These are phyloP conservation scores for Laticauda colubrina DNA, from an alignment of 2,113 vertebrate genomes.

Conservation along the genomic window DNA sequence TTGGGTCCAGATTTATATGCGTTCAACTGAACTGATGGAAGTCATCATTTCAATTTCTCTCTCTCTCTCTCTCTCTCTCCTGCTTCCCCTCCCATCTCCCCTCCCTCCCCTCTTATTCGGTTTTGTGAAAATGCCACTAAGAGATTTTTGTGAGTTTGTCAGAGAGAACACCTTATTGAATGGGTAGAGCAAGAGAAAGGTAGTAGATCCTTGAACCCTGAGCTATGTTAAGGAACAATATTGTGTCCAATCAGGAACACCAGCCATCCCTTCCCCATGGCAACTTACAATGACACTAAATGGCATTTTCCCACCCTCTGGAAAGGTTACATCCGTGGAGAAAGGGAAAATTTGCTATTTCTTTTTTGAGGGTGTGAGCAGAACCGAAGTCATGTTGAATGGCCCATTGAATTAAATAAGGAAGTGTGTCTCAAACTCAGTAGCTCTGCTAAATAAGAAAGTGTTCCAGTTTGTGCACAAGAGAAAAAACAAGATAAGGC, in stretches of 20 bases:
- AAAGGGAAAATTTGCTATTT: background rate
- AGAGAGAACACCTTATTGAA: background rate
- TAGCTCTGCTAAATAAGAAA: too few relatives aligned
- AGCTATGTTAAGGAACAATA: background rate
- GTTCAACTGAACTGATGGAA: background rate
- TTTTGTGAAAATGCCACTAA: background rate
- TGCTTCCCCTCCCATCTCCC: too few relatives aligned
- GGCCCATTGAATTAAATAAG: too few relatives aligned
- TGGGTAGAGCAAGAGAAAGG: background rate
- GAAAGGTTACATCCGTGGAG: background rate
- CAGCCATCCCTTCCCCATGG: background rate
- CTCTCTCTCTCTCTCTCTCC: too few relatives aligned
- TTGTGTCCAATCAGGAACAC: background rate
- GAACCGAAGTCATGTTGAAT: too few relatives aligned
- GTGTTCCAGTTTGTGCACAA: too few relatives aligned
- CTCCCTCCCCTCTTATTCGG: background rate
- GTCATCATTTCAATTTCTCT: background rate
- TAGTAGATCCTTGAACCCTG: background rate
- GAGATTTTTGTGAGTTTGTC: background rate
- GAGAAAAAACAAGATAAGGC: too few relatives aligned
- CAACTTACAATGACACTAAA: background rate
- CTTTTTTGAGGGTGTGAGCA: background rate
- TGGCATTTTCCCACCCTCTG: background rate
- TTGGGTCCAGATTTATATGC: background rate
- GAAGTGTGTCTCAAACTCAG: too few relatives aligned